Percentiles rank a stretch among this genome's conserved stretches.
Conservation (phyloP, 1,140 invertebrate genomes). For the Drosophila miranda region DNA sequence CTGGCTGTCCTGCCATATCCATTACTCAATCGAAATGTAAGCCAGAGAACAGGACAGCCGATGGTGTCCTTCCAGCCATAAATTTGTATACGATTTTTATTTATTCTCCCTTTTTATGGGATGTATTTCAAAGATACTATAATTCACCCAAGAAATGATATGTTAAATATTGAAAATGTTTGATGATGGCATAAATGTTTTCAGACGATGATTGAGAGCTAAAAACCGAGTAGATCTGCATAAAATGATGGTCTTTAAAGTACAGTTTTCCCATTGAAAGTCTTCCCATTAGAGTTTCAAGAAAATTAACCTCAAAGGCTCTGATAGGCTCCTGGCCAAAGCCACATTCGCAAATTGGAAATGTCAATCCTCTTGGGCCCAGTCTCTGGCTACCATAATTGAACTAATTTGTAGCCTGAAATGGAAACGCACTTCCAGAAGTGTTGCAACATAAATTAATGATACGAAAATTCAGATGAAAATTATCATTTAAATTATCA, state of each 20-base stretch:
- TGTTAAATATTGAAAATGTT: constrained; percentile 7
- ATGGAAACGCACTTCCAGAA: constrained; percentile 4
- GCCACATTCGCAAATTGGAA: too few relatives aligned
- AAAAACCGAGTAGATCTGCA: too few relatives aligned
- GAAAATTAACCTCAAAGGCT: too few relatives aligned
- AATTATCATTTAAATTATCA: constrained; percentile 18
- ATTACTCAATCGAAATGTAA: constrained; percentile 47
- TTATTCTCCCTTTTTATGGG: constrained; percentile 13
- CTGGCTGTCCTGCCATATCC: constrained; percentile 27
- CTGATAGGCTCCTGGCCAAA: too few relatives aligned
- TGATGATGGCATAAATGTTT: constrained; percentile 15
- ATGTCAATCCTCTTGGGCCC: too few relatives aligned
- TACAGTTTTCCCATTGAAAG: too few relatives aligned
- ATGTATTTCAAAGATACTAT: neutral
- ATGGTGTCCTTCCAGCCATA: constrained; percentile 11
- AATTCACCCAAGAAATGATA: constrained; percentile 1
- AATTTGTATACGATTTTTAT: constrained; percentile 15
- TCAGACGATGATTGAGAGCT: neutral
- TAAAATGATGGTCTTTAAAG: too few relatives aligned
- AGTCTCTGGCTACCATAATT: neutral
- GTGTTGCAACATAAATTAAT: constrained; percentile 36
- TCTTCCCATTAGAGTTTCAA: too few relatives aligned
- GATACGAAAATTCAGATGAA: constrained; percentile 21
- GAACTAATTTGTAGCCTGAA: constrained; percentile 10
- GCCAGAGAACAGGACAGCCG: neutral